A percentile compares a stretch with the other conserved stretches of the same genome.
Evolutionary conservation across 35 echinoderm and acorn worm genomes (phyloP).

Genomic region (Apostichopus japonicus): DNA sequence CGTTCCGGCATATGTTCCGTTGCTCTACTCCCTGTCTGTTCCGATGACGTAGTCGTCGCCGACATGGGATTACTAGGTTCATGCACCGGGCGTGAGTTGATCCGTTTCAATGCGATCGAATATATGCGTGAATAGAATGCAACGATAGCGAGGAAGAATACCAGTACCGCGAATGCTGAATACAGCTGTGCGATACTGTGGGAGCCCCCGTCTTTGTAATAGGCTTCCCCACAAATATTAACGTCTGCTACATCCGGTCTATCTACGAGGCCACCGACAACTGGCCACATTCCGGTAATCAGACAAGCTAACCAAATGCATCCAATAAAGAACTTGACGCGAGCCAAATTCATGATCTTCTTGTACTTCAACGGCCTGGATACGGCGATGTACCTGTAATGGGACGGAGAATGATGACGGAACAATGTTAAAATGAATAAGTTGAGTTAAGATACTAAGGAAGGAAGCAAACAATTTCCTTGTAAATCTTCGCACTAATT

Average conservation of each 20-base stretch:
- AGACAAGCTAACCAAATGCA: neutral
- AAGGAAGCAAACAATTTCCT: no score
- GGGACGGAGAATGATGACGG: no score
- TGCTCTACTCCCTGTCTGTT: neutral
- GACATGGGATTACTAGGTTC: neutral
- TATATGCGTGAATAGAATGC: neutral
- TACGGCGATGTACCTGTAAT: conserved; percentile 33
- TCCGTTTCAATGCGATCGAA: neutral
- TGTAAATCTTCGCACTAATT: no score
- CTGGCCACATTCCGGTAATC: conserved; percentile 25
- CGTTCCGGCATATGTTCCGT: neutral
- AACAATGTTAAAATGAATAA: no score
- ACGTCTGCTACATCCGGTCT: neutral
- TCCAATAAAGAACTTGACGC: neutral
- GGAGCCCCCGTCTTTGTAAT: neutral
- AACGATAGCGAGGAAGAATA: neutral
- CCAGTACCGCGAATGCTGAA: neutral
- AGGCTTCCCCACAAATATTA: conserved; percentile 12
- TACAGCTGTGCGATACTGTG: conserved; percentile 19
- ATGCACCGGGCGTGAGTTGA: neutral
- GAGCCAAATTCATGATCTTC: neutral
- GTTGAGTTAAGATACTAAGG: no score
- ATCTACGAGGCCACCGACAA: neutral
- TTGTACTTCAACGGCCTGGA: neutral
- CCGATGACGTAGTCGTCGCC: neutral